These are phyloP conservation scores for Mormyrus proboscirostris DNA, from an alignment of 2,797 vertebrate species.

Conservation along the genomic window DNA sequence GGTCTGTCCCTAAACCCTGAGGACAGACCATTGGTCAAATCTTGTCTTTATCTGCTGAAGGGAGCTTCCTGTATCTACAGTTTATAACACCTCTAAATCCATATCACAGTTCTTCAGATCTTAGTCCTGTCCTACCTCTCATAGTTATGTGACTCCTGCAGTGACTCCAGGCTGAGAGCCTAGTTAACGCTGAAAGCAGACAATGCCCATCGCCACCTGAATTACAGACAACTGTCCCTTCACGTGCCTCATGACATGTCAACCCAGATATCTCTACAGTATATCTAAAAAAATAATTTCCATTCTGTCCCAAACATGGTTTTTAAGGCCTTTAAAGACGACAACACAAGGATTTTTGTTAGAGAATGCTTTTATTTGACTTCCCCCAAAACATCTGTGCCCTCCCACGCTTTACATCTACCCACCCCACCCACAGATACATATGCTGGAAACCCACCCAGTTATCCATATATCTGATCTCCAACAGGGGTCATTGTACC, in stretches of 20 bases:
- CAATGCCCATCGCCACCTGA: background rate
- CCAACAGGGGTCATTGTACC: background rate
- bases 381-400: background rate
- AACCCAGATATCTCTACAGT: background rate
- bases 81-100: background rate
- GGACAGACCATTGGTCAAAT: background rate
- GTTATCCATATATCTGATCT: background rate
- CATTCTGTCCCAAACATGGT: background rate
- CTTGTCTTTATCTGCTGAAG: background rate
- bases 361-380: background rate
- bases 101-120: background rate
- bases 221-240: background rate
- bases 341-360: background rate
- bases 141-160: background rate
- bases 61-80: background rate
- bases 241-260: background rate
- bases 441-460: background rate
- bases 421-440: background rate
- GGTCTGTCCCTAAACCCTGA: background rate
- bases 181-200: background rate
- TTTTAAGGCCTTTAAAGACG: background rate
- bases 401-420: background rate
- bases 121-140: background rate
- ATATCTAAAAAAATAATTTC: background rate
- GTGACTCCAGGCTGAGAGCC: background rate